These are phyloP conservation scores for Bibio marci DNA, from an alignment of 2,888 invertebrate species.

Conservation along the genomic window DNA sequence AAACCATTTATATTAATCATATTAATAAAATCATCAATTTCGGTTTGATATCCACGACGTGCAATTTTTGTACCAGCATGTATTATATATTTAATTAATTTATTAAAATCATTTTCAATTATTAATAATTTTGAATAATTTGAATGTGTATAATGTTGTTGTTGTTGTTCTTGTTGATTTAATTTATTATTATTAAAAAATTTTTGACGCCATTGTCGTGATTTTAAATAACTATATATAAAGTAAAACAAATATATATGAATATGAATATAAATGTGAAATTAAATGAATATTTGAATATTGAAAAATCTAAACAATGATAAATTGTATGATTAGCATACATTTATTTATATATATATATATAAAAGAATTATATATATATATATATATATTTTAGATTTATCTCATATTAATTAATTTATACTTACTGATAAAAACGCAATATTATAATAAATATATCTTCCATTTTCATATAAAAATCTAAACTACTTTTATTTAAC, in stretches of 20 bases:
- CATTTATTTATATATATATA: too few relatives aligned
- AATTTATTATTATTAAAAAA: too few relatives aligned
- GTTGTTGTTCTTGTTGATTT: neutral
- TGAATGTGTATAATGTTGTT: conserved; percentile 21
- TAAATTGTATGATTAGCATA: too few relatives aligned
- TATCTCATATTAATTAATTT: too few relatives aligned
- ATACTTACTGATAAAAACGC: conserved; percentile 22
- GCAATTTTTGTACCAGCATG: conserved; percentile 28
- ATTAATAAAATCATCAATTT: conserved; percentile 26
- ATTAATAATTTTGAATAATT: conserved; percentile 21
- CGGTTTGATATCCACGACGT: conserved; percentile 25
- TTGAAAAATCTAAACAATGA: too few relatives aligned
- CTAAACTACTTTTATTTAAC: conserved; percentile 48
- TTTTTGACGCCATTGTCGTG: conserved; percentile 17
- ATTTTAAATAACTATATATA: conserved; percentile 8
- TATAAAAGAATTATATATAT: too few relatives aligned
- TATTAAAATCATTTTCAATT: conserved; percentile 26
- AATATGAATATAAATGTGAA: too few relatives aligned
- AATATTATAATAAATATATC: conserved; percentile 55
- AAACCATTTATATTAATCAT: conserved; percentile 27
- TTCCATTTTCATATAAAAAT: conserved; percentile 48
- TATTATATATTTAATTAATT: conserved; percentile 23
- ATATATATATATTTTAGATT: too few relatives aligned
- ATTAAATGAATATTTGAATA: too few relatives aligned
- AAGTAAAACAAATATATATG: neutral